Evolutionary conservation across 2,888 invertebrate genomes (phyloP).

Genomic region (Lucinisca nassula): DNA sequence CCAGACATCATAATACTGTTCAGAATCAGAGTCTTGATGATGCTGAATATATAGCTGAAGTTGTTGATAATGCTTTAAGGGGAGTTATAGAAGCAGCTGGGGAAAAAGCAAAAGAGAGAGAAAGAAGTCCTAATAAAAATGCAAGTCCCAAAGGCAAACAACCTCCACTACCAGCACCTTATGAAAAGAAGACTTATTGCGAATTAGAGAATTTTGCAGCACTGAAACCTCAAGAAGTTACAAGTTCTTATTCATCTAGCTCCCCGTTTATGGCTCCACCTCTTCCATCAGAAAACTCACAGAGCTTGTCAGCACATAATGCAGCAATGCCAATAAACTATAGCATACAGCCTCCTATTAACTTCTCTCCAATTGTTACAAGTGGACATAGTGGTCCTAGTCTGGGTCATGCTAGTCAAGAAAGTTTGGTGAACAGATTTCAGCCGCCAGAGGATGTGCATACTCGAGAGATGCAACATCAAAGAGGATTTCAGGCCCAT

Average conservation of each 20-base stretch:
- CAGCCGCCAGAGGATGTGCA: constrained; percentile 4
- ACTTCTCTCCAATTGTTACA: constrained; percentile 16
- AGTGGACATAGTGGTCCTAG: not conserved
- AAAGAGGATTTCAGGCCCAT: not conserved
- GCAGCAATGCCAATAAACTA: constrained; percentile 45
- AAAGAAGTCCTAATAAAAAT: not conserved
- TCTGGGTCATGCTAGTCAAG: constrained; percentile 7
- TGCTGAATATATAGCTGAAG: not conserved
- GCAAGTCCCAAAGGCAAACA: not conserved
- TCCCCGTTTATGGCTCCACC: not conserved
- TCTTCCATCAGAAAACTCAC: not conserved
- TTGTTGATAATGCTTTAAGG: not conserved
- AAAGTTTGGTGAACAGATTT: constrained; percentile 20
- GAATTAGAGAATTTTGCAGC: not conserved
- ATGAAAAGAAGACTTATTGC: not conserved
- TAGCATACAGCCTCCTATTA: constrained; percentile 22
- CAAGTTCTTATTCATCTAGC: not conserved
- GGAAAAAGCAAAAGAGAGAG: not conserved
- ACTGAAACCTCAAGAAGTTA: not conserved
- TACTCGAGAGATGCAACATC: not conserved
- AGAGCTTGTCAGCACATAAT: not conserved
- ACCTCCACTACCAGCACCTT: not conserved
- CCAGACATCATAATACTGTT: not conserved
- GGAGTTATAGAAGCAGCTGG: not conserved
- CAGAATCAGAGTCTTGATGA: not conserved